Percentiles rank a stretch among this genome's conserved stretches.
Evolutionary conservation across 2,113 vertebrate species (phyloP).

Genomic region (Chloropsis cyanopogon): DNA sequence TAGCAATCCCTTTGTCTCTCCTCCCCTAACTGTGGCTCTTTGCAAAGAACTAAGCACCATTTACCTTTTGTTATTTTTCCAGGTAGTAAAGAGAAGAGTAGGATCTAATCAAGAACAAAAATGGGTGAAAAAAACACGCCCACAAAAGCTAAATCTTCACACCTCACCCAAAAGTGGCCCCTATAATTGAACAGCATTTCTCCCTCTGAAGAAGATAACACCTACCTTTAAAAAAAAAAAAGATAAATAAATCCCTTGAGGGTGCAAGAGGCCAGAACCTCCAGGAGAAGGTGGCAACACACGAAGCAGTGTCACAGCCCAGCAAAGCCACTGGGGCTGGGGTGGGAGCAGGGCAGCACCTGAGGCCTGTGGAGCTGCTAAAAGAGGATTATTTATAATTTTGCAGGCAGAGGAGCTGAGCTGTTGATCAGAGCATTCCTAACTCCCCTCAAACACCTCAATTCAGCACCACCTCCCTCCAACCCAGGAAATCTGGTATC

Average conservation of each 20-base stretch:
- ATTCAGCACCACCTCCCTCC: background rate
- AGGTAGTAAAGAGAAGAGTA: conserved; percentile 36
- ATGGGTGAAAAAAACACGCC: background rate
- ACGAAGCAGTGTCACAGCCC: fast-evolving
- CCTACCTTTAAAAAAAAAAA: background rate
- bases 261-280: background rate
- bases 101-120: conserved; percentile 27
- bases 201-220: background rate
- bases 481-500: fast-evolving
- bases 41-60: background rate
- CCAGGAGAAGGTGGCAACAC: background rate
- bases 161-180: background rate
- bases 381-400: fast-evolving
- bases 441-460: no score
- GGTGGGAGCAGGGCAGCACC: background rate
- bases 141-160: conserved; percentile 54
- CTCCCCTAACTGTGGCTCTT: background rate
- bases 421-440: background rate
- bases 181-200: conserved; percentile 19
- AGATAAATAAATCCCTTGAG: background rate
- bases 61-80: conserved; percentile 29
- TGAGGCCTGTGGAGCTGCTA: fast-evolving
- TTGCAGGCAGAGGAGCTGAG: fast-evolving
- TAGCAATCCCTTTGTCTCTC: conserved; percentile 28
- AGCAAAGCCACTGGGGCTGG: background rate